Evolutionary conservation across 2,797 vertebrate species (phyloP).

Genomic region (Morelia viridis): DNA sequence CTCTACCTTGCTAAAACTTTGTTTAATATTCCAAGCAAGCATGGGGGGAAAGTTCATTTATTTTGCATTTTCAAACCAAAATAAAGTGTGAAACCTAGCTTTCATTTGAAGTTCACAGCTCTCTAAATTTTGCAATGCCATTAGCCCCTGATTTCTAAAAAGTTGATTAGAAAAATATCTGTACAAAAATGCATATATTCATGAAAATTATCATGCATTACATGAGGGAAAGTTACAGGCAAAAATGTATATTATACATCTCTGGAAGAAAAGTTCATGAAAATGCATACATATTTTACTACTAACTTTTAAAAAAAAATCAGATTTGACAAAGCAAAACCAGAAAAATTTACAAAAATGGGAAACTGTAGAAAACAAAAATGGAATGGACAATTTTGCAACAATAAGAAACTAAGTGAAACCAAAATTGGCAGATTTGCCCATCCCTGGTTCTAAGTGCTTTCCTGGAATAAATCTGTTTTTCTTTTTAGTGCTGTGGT

Average conservation of each 20-base stretch:
- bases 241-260: background rate
- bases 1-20: background rate
- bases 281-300: background rate
- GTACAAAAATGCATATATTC: background rate
- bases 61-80: background rate
- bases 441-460: background rate
- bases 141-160: background rate
- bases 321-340: background rate
- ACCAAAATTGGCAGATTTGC: background rate
- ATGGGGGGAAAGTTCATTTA: background rate
- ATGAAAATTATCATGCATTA: background rate
- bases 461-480: background rate
- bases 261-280: background rate
- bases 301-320: background rate
- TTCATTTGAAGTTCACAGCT: background rate
- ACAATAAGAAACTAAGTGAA: background rate
- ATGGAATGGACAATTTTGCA: background rate
- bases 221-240: background rate
- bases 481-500: background rate
- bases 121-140: background rate
- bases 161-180: background rate
- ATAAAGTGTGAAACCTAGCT: background rate
- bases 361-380: background rate
- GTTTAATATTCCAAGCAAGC: background rate
- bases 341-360: background rate